Base-by-base conservation (phyloP, 2,888 invertebrate genomes). In the Ectemnius continuus region DNA sequence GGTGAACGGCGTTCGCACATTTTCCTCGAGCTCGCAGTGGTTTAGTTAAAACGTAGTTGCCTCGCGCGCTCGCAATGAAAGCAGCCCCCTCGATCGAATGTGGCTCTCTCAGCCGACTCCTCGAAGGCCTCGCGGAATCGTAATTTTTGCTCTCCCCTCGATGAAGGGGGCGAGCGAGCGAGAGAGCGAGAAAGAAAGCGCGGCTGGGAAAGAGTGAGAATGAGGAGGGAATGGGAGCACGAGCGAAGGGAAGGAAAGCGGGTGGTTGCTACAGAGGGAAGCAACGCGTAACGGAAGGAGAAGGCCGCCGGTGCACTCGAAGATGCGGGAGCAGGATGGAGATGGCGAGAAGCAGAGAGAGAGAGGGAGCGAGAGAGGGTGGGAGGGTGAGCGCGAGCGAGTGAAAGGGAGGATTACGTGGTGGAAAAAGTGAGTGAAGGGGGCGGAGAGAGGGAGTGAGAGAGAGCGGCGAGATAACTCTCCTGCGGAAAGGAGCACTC, bases 71-170 rank as follows among this genome's bases (percentile, higher is more conserved):
- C 46, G 64, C 75, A 75, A 67, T 28, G 76, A 76, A 57, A 65
- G 36, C 36, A 36, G 36, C 36, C 70, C 73, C 75, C 68, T 79
- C 79, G 79, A 81, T 81, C 81, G 77, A 70, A 76, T 67, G 79
- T 71, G 67, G 67, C 77, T 64, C 79, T 80, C 36, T 36, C 36
- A 36, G 36, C 36, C 36, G 36, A 36, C 36, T 36, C 78, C 72
- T 71, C 81, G 79, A 81, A 79, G 77, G 77, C 81, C 73, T 79
- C 79, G 79, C 71, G 80, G 80, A 83, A 79, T 83, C 81, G 82
- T 81, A 80, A 83, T 83, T 82, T 81, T 82, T 81, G 81, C 79
- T 82, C 82, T 82, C 79, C 77, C 80, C 78, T 82, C 73, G 70
- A 47, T 64, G 71, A 59, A 67, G 62, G 67, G 46, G 61, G 61